phyloP scores from a whole-genome alignment of 2,888 invertebrate genomes.

The Hydrotaea cyrtoneurina region DNA sequence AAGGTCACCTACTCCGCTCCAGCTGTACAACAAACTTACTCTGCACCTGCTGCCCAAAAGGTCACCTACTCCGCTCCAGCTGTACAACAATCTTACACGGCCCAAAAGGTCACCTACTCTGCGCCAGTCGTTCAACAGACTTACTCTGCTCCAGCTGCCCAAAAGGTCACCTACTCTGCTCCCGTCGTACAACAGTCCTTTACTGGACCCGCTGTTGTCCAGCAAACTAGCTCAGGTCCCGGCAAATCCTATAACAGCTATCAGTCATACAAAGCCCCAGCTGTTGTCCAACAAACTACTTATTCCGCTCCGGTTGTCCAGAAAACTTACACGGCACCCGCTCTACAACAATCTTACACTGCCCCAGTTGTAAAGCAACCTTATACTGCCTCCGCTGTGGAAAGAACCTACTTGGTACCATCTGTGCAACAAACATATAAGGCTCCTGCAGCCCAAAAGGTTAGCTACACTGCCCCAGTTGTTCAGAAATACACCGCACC shows the following conservation, averaged over 20 bases:
- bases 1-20: conserved; percentile 17
- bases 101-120: neutral
- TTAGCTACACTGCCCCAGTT: conserved; percentile 13
- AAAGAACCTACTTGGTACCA: conserved; percentile 30
- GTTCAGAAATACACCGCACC: conserved; percentile 30
- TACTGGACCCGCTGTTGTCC: conserved; percentile 2
- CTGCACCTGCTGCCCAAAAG: conserved; percentile 37
- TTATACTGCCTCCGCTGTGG: conserved; percentile 37
- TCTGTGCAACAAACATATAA: conserved; percentile 39
- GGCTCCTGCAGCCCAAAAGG: conserved; percentile 19
- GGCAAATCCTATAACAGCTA: conserved; percentile 45
- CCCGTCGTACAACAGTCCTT: conserved; percentile 46
- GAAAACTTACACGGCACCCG: conserved; percentile 29
- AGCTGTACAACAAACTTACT: conserved; percentile 33
- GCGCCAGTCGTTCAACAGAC: conserved; percentile 38
- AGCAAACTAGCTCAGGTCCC: conserved; percentile 49
- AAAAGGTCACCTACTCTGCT: conserved; percentile 30
- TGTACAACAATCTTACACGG: conserved; percentile 32
- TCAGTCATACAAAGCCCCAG: conserved; percentile 44
- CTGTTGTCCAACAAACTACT: conserved; percentile 19
- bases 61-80: conserved; percentile 16
- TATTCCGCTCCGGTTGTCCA: conserved; percentile 29
- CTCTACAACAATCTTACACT: conserved; percentile 35
- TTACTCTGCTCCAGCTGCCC: conserved; percentile 30
- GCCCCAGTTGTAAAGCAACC: conserved; percentile 45